These are phyloP conservation scores for Ischnura elegans DNA, from an alignment of 2,888 invertebrate genomes.

Conservation along the genomic window DNA sequence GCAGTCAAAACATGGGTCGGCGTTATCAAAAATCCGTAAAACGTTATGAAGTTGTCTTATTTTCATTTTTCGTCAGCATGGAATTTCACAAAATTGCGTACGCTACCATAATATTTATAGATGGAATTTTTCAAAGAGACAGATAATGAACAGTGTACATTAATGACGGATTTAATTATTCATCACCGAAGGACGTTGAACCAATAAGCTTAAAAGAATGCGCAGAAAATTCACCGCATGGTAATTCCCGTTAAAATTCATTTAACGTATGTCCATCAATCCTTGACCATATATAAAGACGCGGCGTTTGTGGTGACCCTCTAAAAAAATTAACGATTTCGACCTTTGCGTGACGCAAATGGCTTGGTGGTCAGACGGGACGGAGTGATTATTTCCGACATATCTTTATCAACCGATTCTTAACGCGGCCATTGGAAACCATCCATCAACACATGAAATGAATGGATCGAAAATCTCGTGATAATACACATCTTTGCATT, in stretches of 20 bases:
- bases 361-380: neutral
- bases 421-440: neutral
- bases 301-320: neutral
- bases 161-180: no score
- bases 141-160: no score
- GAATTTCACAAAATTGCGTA: no score
- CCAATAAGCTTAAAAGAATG: neutral
- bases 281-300: neutral
- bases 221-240: neutral
- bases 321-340: slow-evolving; percentile 8
- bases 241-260: neutral
- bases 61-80: no score
- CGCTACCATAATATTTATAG: no score
- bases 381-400: neutral
- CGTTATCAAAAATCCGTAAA: no score
- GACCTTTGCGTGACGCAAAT: neutral
- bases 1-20: no score
- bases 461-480: neutral
- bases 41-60: no score
- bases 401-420: neutral
- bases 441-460: neutral
- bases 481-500: neutral
- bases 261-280: neutral
- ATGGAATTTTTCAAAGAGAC: no score
- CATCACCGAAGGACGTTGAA: neutral